Conservation (phyloP, 2,888 invertebrate genomes). For the Saturnia japonica region DNA sequence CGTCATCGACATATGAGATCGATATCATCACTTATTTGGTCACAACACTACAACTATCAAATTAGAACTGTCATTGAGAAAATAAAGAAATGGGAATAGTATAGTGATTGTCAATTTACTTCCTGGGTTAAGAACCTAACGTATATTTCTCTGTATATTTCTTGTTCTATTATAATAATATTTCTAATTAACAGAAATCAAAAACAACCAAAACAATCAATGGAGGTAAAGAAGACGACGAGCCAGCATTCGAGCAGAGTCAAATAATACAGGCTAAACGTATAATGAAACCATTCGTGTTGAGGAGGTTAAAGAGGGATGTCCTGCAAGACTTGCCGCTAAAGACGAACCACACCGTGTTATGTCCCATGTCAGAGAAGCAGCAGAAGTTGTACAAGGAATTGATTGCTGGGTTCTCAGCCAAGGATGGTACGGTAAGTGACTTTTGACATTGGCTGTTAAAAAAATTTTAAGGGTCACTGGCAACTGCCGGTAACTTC, state of each 20-base stretch:
- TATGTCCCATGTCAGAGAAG: constrained; percentile 84
- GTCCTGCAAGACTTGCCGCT: constrained; percentile 92
- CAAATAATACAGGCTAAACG: constrained; percentile 96
- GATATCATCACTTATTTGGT: too few relatives aligned
- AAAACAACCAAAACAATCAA: constrained; percentile 76
- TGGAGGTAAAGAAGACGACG: constrained; percentile 79
- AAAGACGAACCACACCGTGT: constrained; percentile 88
- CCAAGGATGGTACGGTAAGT: constrained; percentile 81
- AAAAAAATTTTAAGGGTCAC: too few relatives aligned
- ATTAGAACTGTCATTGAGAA: too few relatives aligned
- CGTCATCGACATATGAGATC: too few relatives aligned
- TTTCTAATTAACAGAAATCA: constrained; percentile 66
- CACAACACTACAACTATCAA: too few relatives aligned
- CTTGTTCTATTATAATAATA: not conserved
- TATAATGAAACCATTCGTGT: constrained; percentile 97
- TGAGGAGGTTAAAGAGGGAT: constrained; percentile 93
- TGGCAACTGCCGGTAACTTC: too few relatives aligned
- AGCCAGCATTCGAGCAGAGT: constrained; percentile 92
- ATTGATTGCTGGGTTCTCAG: constrained; percentile 86
- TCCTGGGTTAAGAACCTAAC: too few relatives aligned
- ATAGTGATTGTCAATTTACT: too few relatives aligned
- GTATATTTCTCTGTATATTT: too few relatives aligned
- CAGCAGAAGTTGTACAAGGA: constrained; percentile 90
- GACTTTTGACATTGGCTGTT: not conserved
- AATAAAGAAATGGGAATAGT: too few relatives aligned